Conservation (phyloP, 53 echinoderm and acorn worm species). For the Paracentrotus lividus region DNA sequence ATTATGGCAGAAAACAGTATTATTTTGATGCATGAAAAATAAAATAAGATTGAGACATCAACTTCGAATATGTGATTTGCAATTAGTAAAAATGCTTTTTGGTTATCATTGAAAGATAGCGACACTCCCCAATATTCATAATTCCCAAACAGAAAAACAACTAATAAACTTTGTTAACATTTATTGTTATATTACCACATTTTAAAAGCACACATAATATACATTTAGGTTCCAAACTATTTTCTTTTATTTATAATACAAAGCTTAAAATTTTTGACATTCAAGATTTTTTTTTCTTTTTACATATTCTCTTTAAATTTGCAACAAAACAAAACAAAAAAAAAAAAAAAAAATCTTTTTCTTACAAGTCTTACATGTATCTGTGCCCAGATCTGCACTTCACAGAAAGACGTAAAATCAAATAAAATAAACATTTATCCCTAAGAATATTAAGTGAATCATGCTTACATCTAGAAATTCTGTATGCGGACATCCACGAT, state of each 20-base stretch:
- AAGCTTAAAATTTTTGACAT: too few relatives aligned
- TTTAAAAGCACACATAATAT: too few relatives aligned
- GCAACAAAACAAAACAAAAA: too few relatives aligned
- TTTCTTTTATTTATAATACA: too few relatives aligned
- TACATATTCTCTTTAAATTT: too few relatives aligned
- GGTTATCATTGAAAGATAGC: not conserved
- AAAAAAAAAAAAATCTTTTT: too few relatives aligned
- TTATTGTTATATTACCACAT: too few relatives aligned
- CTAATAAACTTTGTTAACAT: not conserved
- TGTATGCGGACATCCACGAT: conserved; percentile 84
- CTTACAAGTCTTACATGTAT: too few relatives aligned
- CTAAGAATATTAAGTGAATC: not conserved
- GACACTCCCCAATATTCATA: not conserved
- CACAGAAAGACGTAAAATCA: too few relatives aligned
- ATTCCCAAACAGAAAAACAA: not conserved
- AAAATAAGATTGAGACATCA: not conserved
- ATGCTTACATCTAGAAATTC: conserved; percentile 87
- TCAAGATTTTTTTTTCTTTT: too few relatives aligned
- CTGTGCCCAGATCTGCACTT: too few relatives aligned
- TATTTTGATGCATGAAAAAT: not conserved
- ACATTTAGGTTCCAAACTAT: too few relatives aligned
- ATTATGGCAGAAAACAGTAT: not conserved
- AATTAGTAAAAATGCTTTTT: not conserved
- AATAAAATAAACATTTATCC: not conserved
- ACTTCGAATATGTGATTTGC: not conserved